Evolutionary conservation across 2,888 invertebrate species (phyloP).

Genomic region (Diarsia rubi): DNA sequence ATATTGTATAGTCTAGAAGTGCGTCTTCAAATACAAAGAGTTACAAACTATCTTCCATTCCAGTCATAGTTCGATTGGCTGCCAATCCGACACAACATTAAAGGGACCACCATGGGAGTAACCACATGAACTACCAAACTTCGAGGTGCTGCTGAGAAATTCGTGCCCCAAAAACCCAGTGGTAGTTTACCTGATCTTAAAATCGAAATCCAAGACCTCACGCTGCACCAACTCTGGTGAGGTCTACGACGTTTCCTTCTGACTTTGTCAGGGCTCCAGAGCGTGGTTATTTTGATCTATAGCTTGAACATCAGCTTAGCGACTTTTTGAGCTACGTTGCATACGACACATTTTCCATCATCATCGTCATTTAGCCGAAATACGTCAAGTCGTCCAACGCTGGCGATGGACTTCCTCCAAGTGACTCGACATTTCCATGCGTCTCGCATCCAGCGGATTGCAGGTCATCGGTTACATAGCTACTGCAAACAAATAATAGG

Average conservation of each 20-base stretch:
- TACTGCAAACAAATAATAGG: background rate
- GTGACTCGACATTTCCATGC: no score
- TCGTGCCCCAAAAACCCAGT: background rate
- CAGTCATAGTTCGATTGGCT: background rate
- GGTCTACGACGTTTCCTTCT: no score
- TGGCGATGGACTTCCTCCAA: no score
- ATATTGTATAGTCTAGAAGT: background rate
- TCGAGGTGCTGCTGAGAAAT: background rate
- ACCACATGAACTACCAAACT: background rate
- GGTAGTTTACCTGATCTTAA: background rate
- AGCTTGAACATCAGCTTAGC: no score
- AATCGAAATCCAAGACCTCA: background rate
- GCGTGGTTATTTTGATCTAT: no score
- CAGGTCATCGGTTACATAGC: background rate
- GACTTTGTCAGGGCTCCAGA: no score
- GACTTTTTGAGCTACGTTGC: no score
- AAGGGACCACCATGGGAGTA: background rate
- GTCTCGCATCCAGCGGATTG: no score
- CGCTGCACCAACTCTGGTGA: no score
- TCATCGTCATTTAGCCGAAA: no score
- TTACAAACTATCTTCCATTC: background rate
- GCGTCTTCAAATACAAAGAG: background rate
- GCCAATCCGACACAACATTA: background rate
- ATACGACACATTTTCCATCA: no score
- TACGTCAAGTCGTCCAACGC: no score